These are phyloP conservation scores for Polydrusus tereticollis DNA, from an alignment of 2,888 invertebrate species.

Conservation along the genomic window DNA sequence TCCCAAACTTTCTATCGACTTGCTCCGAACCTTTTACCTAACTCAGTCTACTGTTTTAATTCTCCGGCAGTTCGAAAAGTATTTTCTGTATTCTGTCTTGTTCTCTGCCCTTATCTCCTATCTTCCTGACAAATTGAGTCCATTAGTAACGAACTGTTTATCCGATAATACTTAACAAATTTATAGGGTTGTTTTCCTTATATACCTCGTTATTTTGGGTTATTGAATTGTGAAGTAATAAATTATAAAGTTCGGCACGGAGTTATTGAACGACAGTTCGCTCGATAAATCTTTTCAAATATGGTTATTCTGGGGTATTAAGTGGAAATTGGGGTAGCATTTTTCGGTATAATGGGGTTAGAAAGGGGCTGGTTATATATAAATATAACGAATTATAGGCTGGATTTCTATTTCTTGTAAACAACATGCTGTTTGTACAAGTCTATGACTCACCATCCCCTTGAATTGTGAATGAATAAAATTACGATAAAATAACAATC, in stretches of 20 bases:
- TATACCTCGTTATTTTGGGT: conserved; percentile 10
- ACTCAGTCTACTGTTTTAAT: too few species aligned
- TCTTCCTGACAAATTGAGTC: conserved; percentile 45
- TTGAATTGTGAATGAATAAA: too few species aligned
- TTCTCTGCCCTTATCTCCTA: conserved; percentile 23
- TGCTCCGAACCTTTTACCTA: conserved; percentile 10
- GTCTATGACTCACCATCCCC: too few species aligned
- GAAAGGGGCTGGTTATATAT: neutral
- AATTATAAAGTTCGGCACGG: conserved; percentile 2
- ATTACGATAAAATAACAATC: too few species aligned
- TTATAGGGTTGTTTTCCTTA: conserved; percentile 15
- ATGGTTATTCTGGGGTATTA: neutral
- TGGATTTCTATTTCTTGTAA: too few species aligned
- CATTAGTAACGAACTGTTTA: conserved; percentile 46
- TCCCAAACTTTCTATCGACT: conserved; percentile 6
- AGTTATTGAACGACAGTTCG: neutral
- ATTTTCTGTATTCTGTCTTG: conserved; percentile 23
- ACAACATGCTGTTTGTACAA: too few species aligned
- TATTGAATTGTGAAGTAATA: conserved; percentile 13
- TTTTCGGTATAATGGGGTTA: neutral
- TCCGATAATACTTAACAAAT: conserved; percentile 23
- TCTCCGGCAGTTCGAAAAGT: conserved; percentile 1
- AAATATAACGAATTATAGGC: too few species aligned
- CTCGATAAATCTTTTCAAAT: conserved; percentile 9
- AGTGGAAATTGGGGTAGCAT: neutral